Evolutionary conservation across 1,140 invertebrate genomes (phyloP).

Genomic region (Lepidurus arcticus): DNA sequence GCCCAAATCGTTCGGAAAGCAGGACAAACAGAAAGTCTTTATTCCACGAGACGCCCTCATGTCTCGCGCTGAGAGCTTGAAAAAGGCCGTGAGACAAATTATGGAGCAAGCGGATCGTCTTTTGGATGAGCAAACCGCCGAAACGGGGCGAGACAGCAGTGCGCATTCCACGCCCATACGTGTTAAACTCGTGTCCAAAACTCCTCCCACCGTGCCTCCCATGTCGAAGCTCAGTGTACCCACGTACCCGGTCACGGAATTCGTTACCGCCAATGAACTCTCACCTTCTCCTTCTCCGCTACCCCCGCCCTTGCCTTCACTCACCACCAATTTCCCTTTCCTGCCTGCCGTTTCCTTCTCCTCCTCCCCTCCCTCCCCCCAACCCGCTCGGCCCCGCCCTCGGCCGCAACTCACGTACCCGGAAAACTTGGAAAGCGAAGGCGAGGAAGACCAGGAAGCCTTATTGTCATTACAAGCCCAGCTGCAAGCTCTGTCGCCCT

Average conservation of each 20-base stretch:
- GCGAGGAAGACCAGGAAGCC: constrained; percentile 27
- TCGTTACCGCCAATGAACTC: constrained; percentile 27
- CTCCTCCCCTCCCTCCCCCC: constrained; percentile 25
- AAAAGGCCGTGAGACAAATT: constrained; percentile 74
- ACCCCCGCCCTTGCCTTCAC: constrained; percentile 43
- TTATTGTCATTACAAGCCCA: constrained; percentile 37
- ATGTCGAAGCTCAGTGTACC: constrained; percentile 34
- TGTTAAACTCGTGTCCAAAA: not conserved
- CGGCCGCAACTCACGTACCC: constrained; percentile 14
- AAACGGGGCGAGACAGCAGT: constrained; percentile 38
- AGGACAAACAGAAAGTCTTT: constrained; percentile 34
- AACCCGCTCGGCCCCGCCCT: constrained; percentile 31
- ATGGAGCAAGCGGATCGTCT: constrained; percentile 71
- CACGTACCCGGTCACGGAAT: constrained; percentile 33
- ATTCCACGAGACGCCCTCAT: constrained; percentile 50
- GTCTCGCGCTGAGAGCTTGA: constrained; percentile 70
- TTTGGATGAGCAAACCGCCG: constrained; percentile 50
- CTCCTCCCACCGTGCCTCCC: constrained; percentile 12
- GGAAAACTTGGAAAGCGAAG: constrained; percentile 26
- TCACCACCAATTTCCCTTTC: constrained; percentile 53
- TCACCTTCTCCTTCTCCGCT: constrained; percentile 36
- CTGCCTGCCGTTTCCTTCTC: constrained; percentile 48
- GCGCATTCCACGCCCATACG: constrained; percentile 24
- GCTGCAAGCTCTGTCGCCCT: constrained; percentile 54
- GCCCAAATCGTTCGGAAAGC: not conserved